phyloP scores from a whole-genome alignment of 2,113 vertebrate genomes.

The human region GRCh38 chr1:223213001-223213500 shows the following conservation, averaged over 20 bases:
- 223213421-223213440: not conserved
- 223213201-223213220: not conserved
- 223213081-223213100: not conserved
- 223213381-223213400: not conserved
- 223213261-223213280: accelerated
- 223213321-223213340: not conserved
- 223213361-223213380: not conserved
- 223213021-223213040: not conserved
- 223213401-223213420: not conserved
- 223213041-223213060: not conserved
- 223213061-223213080: not conserved
- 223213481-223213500: not conserved
- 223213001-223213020: not conserved
- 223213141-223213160: not conserved
- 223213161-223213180: not conserved
- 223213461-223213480: accelerated
- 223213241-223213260: not conserved
- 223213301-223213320: not conserved
- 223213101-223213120: not conserved
- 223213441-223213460: not conserved
- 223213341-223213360: not conserved
- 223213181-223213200: not conserved
- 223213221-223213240: not conserved
- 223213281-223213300: not conserved
- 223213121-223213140: not conserved